Evolutionary conservation across 1,140 invertebrate species (phyloP).

Genomic region (Hycleus phaleratus): DNA sequence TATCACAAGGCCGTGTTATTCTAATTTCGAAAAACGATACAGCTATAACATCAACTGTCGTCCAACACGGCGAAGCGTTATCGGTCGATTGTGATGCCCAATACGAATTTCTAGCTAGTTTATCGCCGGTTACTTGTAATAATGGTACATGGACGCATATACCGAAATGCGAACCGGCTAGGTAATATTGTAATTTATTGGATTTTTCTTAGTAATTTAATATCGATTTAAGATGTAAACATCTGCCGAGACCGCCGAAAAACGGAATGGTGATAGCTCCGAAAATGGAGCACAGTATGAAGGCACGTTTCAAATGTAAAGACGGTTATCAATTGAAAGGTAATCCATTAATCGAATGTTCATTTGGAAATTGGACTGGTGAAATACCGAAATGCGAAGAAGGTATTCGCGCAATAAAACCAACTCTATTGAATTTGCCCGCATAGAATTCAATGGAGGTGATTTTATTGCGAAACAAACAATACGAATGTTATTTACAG

Average conservation of each 20-base stretch:
- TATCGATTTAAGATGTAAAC: slow-evolving; percentile 59
- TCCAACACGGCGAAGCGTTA: slow-evolving; percentile 79
- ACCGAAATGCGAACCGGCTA: slow-evolving; percentile 48
- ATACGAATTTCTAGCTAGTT: slow-evolving; percentile 76
- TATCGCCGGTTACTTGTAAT: slow-evolving; percentile 72
- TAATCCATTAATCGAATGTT: slow-evolving; percentile 67
- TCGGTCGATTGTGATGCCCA: slow-evolving; percentile 78
- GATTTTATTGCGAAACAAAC: too few relatives aligned
- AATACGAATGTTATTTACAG: slow-evolving; percentile 41
- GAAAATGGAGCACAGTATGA: slow-evolving; percentile 91
- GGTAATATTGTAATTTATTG: slow-evolving; percentile 7
- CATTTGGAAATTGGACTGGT: slow-evolving; percentile 89
- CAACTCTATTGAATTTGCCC: neutral
- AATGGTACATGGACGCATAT: slow-evolving; percentile 95
- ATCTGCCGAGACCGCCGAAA: slow-evolving; percentile 76
- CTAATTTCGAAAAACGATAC: slow-evolving; percentile 50
- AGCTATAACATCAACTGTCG: slow-evolving; percentile 52
- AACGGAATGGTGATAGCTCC: slow-evolving; percentile 94
- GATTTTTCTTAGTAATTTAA: too few relatives aligned
- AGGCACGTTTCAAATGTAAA: slow-evolving; percentile 84
- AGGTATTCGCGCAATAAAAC: slow-evolving; percentile 42
- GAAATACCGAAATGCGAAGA: slow-evolving; percentile 77
- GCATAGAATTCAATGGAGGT: neutral
- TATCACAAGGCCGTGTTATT: slow-evolving; percentile 72
- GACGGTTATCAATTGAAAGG: slow-evolving; percentile 82